These are phyloP conservation scores for Eurosta solidaginis DNA, from an alignment of 1,140 invertebrate species.

Conservation along the genomic window DNA sequence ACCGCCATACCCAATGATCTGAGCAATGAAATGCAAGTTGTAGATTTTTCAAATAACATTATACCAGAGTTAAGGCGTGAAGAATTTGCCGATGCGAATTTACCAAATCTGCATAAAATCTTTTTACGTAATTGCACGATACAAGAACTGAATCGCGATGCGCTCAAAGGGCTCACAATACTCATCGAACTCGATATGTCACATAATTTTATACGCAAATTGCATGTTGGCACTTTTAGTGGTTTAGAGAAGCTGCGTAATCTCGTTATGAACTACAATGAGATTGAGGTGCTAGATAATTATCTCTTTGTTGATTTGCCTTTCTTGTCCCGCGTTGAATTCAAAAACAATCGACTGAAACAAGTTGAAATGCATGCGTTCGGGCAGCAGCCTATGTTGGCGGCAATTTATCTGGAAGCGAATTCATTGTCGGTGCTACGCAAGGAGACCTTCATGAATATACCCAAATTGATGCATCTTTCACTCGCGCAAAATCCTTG, in stretches of 20 bases:
- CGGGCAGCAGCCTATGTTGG: constrained; percentile 69
- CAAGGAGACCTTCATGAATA: constrained; percentile 64
- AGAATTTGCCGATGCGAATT: constrained; percentile 71
- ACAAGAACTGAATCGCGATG: constrained; percentile 69
- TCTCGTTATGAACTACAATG: constrained; percentile 75
- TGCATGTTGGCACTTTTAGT: constrained; percentile 74
- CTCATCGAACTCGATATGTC: constrained; percentile 86
- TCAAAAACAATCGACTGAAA: constrained; percentile 75
- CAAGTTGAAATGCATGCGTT: constrained; percentile 75
- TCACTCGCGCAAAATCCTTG: constrained; percentile 82
- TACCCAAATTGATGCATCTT: constrained; percentile 72
- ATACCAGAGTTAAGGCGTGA: constrained; percentile 69
- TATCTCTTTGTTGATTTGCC: constrained; percentile 75
- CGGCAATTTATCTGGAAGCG: constrained; percentile 69
- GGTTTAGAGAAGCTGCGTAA: constrained; percentile 71
- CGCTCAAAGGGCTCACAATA: constrained; percentile 75
- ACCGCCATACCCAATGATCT: constrained; percentile 71
- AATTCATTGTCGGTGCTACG: constrained; percentile 74
- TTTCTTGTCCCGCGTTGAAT: constrained; percentile 74
- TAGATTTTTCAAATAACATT: constrained; percentile 76
- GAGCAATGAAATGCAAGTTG: constrained; percentile 74
- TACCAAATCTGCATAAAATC: constrained; percentile 82
- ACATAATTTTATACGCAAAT: constrained; percentile 71
- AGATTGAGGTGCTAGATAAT: constrained; percentile 72
- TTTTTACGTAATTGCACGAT: constrained; percentile 75